A percentile compares a stretch with the other conserved stretches of the same genome.
Evolutionary conservation across 2,113 vertebrate genomes (phyloP).

Genomic region (Mormyrus lacerda): DNA sequence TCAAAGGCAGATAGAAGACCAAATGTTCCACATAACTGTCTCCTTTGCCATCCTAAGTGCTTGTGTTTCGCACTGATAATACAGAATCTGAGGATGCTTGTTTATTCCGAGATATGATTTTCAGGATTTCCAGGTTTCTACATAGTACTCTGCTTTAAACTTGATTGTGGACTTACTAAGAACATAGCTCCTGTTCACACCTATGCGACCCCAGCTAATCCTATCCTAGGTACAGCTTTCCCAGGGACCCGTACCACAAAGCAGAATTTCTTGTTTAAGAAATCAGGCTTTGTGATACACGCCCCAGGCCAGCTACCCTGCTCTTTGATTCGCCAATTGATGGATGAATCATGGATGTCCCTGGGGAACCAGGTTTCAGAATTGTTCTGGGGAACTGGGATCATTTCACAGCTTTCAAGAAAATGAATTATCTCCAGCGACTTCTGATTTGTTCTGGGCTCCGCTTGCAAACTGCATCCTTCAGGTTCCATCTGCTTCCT

Average conservation of each 20-base stretch:
- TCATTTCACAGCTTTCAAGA: neutral
- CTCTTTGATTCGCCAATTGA: neutral
- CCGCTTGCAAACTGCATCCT: neutral
- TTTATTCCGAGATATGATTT: neutral
- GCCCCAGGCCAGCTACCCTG: neutral
- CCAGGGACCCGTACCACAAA: neutral
- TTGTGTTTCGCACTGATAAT: neutral
- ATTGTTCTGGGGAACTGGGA: neutral
- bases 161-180: neutral
- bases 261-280: neutral
- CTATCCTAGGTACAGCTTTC: neutral
- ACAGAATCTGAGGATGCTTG: neutral
- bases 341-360: neutral
- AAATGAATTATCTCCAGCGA: neutral
- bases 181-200: neutral
- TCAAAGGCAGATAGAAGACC: neutral
- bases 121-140: neutral
- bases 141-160: neutral
- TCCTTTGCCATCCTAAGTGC: neutral
- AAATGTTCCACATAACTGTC: neutral
- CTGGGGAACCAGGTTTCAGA: neutral
- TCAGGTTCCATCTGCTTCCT: neutral
- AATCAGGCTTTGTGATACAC: neutral
- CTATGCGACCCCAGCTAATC: neutral
- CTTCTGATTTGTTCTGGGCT: neutral